Conservation (phyloP, 2,797 vertebrate species). For the Myotis pilosus region DNA sequence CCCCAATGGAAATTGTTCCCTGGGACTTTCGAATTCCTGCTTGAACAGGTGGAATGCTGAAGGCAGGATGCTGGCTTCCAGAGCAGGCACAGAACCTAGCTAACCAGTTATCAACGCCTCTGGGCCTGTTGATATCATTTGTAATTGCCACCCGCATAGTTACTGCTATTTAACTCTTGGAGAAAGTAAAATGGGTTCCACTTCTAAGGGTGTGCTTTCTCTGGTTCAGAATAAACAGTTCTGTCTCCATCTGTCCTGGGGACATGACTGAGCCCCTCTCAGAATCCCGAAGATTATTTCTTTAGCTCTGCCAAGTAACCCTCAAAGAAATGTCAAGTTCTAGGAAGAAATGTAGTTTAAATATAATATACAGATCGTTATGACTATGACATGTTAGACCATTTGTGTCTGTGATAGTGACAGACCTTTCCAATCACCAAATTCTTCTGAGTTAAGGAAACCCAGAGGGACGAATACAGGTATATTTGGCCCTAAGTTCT, state of each 20-base stretch:
- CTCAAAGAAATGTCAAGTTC: not conserved
- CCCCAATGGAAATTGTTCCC: not conserved
- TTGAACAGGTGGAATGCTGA: not conserved
- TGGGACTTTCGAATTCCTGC: not conserved
- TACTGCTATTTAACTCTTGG: not conserved
- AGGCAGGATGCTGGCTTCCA: not conserved
- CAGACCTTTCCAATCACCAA: not conserved
- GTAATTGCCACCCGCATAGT: not conserved
- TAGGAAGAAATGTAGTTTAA: not conserved
- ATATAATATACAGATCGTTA: not conserved
- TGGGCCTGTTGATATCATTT: not conserved
- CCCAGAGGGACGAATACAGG: not conserved
- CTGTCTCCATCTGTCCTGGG: not conserved
- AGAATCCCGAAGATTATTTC: not conserved
- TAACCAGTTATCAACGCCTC: not conserved
- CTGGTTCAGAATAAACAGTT: not conserved
- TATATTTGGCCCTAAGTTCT: not conserved
- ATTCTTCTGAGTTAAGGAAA: conserved; percentile 26
- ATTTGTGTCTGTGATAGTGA: not conserved
- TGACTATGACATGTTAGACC: not conserved
- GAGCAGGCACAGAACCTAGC: not conserved
- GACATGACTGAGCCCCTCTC: not conserved
- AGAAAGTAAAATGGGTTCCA: not conserved
- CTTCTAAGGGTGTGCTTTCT: not conserved
- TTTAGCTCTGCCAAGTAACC: not conserved